Evolutionary conservation across 1,140 invertebrate species (phyloP).

Genomic region (Parasteatoda tepidariorum): DNA sequence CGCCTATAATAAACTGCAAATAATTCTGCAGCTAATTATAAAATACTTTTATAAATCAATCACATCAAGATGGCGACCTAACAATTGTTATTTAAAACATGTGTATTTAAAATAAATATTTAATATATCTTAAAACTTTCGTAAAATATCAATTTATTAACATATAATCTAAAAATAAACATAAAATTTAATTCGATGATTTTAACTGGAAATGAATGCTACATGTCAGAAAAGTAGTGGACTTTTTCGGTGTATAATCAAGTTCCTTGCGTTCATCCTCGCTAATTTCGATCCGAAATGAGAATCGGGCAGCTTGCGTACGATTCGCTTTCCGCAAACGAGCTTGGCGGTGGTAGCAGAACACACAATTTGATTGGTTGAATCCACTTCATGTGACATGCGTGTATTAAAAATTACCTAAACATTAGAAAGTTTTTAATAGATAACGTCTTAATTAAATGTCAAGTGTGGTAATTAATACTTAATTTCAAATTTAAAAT

Average conservation of each 20-base stretch:
- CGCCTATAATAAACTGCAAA: neutral
- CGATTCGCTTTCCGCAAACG: constrained; percentile 60
- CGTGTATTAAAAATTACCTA: constrained; percentile 27
- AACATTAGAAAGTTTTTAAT: neutral
- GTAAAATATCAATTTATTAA: neutral
- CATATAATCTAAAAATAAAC: constrained; percentile 23
- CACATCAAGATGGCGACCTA: constrained; percentile 57
- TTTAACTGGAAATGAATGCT: neutral
- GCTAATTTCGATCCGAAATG: constrained; percentile 59
- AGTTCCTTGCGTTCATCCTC: constrained; percentile 18
- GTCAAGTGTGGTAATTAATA: neutral
- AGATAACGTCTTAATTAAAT: neutral
- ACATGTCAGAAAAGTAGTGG: constrained; percentile 33
- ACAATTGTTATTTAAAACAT: constrained; percentile 48
- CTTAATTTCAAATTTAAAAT: neutral
- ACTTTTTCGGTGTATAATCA: neutral
- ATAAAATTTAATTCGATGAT: constrained; percentile 15
- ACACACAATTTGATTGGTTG: constrained; percentile 40
- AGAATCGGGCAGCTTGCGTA: constrained; percentile 52
- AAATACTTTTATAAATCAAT: constrained; percentile 34
- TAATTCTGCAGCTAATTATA: neutral
- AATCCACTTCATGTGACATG: constrained; percentile 53
- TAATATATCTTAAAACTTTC: neutral
- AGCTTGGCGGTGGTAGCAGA: constrained; percentile 53
- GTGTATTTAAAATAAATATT: constrained; percentile 41